phyloP scores from a whole-genome alignment of 2,797 vertebrate species.

The Parotocinclus haroldoi region DNA sequence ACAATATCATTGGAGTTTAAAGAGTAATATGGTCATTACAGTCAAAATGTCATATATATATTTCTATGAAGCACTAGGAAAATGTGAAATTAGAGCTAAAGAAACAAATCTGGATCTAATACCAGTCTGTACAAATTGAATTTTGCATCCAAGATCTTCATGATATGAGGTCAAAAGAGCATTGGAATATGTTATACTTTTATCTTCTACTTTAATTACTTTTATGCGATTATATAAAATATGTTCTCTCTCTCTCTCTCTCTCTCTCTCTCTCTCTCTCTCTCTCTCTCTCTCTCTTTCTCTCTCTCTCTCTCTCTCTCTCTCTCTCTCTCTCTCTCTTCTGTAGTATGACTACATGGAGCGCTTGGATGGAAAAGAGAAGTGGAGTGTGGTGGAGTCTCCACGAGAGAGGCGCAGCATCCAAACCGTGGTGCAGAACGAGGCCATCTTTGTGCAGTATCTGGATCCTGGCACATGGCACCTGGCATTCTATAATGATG shows the following conservation, averaged over 20 bases:
- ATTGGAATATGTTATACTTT: no score
- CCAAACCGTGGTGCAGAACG: slow-evolving; percentile 83
- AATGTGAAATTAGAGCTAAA: no score
- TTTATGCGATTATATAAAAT: no score
- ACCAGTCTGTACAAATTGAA: no score
- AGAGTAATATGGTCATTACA: no score
- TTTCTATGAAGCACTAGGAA: no score
- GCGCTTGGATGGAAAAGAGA: slow-evolving; percentile 84
- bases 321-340: slow-evolving; percentile 10
- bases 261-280: slow-evolving; percentile 7
- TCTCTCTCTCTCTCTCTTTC: slow-evolving; percentile 7
- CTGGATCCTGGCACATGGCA: slow-evolving; percentile 83
- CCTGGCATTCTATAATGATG: slow-evolving; percentile 86
- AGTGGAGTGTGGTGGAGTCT: slow-evolving; percentile 87
- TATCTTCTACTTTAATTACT: no score
- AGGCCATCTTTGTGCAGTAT: slow-evolving; percentile 85
- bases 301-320: slow-evolving; percentile 8
- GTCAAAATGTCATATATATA: no score
- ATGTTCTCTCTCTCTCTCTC: neutral
- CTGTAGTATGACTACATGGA: slow-evolving; percentile 87
- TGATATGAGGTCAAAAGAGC: no score
- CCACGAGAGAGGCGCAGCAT: slow-evolving; percentile 80
- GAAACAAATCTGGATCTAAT: no score
- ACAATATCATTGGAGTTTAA: no score
- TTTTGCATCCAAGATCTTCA: no score